phyloP scores from a whole-genome alignment of 2,113 vertebrate genomes.

The Sinocyclocheilus maitianheensis region DNA sequence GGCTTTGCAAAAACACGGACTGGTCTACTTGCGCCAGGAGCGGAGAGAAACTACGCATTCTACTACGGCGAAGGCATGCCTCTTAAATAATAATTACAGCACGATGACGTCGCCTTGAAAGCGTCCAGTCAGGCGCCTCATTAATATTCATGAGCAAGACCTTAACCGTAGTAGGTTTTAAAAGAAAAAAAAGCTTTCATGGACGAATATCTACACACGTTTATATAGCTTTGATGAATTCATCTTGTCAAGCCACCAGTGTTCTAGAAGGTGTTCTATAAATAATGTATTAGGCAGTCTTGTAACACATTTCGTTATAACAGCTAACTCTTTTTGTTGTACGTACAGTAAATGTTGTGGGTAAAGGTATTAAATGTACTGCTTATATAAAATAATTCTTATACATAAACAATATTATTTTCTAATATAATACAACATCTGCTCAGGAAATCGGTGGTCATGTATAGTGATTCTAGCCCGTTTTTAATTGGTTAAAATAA shows the following conservation, averaged over 20 bases:
- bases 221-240: neutral
- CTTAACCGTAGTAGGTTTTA: neutral
- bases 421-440: neutral
- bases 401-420: neutral
- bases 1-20: slow-evolving; percentile 64
- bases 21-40: slow-evolving; percentile 47
- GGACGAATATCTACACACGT: neutral
- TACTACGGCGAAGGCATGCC: neutral
- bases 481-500: neutral
- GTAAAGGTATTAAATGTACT: neutral
- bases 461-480: neutral
- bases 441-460: neutral
- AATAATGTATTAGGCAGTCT: neutral
- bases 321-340: neutral
- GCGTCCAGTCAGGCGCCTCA: neutral
- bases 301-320: neutral
- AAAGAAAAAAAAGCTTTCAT: neutral
- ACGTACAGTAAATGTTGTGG: too few relatives aligned
- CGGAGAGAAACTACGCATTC: slow-evolving; percentile 26
- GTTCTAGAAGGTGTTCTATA: too few relatives aligned
- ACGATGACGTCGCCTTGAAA: neutral
- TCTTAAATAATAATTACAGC: neutral
- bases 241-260: neutral
- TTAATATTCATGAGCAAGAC: neutral
- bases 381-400: neutral